phyloP scores from a whole-genome alignment of 1,140 invertebrate genomes.

The Drosophila leontia region DNA sequence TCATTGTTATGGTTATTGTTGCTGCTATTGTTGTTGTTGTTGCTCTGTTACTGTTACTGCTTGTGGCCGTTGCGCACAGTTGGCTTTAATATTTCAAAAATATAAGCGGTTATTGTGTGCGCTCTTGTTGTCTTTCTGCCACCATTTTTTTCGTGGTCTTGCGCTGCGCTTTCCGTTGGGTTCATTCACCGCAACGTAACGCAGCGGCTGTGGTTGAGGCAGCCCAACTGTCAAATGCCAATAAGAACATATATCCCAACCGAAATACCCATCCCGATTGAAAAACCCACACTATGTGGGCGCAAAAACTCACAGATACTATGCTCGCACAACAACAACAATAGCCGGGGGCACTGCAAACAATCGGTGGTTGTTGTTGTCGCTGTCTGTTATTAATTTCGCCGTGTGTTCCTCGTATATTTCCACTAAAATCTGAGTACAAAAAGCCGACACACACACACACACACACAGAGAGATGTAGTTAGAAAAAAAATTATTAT shows the following conservation, averaged over 20 bases:
- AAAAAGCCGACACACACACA: slow-evolving; percentile 9
- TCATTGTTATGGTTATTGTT: slow-evolving; percentile 45
- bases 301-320: slow-evolving; percentile 13
- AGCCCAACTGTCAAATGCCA: slow-evolving; percentile 34
- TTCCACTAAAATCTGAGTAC: slow-evolving; percentile 10
- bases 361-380: slow-evolving; percentile 15
- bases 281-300: slow-evolving; percentile 24
- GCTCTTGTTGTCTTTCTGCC: slow-evolving; percentile 35
- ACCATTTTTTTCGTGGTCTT: slow-evolving; percentile 28
- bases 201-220: not conserved
- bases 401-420: slow-evolving; percentile 12
- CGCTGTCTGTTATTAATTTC: slow-evolving; percentile 37
- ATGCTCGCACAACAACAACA: not conserved
- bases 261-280: slow-evolving; percentile 20
- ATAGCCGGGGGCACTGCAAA: slow-evolving; percentile 8
- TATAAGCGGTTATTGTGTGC: slow-evolving; percentile 28
- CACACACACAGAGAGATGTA: slow-evolving; percentile 12
- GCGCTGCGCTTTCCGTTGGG: slow-evolving; percentile 56
- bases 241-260: slow-evolving; percentile 28
- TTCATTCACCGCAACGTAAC: slow-evolving; percentile 27
- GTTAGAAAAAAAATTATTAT: slow-evolving; percentile 16
- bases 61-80: slow-evolving; percentile 12
- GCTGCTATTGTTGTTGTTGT: slow-evolving; percentile 19
- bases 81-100: slow-evolving; percentile 19
- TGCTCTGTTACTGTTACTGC: slow-evolving; percentile 7